Evolutionary conservation across 2,113 vertebrate genomes (phyloP).

Genomic region (Pterocles orientalis): DNA sequence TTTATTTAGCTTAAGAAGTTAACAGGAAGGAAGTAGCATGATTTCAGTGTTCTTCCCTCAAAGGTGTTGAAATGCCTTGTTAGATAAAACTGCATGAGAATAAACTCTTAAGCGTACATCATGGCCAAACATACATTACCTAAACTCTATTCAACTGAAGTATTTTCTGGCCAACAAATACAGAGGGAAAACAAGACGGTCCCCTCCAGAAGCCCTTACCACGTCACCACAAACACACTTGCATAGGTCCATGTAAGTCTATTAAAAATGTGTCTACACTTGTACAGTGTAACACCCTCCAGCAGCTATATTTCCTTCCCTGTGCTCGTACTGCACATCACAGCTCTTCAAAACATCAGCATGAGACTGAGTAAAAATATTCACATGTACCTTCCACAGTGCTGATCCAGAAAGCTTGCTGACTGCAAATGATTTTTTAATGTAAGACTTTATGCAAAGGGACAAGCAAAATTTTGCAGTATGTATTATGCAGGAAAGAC

Average conservation of each 20-base stretch:
- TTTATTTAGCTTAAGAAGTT: neutral
- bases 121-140: fast-evolving
- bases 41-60: neutral
- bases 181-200: neutral
- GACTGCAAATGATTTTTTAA: neutral
- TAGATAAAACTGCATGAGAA: neutral
- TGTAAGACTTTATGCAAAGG: neutral
- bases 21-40: neutral
- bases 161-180: neutral
- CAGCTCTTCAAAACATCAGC: neutral
- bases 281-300: fast-evolving
- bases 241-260: neutral
- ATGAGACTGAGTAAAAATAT: neutral
- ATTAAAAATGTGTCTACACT: neutral
- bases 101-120: neutral
- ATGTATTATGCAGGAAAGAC: neutral
- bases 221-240: neutral
- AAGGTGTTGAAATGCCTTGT: neutral
- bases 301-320: neutral
- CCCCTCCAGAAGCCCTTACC: neutral
- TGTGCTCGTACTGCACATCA: neutral
- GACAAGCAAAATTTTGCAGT: neutral
- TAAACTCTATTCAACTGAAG: neutral
- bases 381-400: neutral
- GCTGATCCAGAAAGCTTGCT: neutral